Base-by-base conservation (phyloP, 2,113 vertebrate genomes). In the Otocyon megalotis region DNA sequence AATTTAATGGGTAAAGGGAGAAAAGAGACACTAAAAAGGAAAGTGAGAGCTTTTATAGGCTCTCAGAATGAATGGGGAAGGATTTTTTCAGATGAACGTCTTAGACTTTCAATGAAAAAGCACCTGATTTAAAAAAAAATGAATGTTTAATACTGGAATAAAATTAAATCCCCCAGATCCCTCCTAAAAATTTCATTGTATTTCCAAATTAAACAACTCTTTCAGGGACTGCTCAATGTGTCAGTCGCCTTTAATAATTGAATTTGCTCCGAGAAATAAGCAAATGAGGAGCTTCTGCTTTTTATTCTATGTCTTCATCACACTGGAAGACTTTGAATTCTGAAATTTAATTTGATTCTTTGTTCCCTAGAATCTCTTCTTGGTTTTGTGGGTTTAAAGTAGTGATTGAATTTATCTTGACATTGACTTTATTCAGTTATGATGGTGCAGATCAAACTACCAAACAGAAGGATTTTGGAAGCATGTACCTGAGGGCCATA, bases 121-220 rank as follows among this genome's bases (percentile, higher is more conserved):
- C 10, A 77, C 30, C 37, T 90, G 50, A 85, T 86, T 95, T 1
- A 1, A 24, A 74, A 90, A 95, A 88, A 94, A 92, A 84, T 71
- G 7, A 95, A 85, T 76, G 53, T 54, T 93, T 89, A 93, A 90
- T 77, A 92, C 9, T 92, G 48, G 43, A 89, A 88, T 92, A 32
- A 93, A 77, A 86, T 97, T 30, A 85, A 95, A 96, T 96, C 13
- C 12, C 13, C 65, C 26, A 60, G 58, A 88, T 67, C 11, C 1
- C 35, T 92, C 35, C 19, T 82, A 63, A 97, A 94, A 88, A 22
- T 95, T 86, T 94, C 48, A 94, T 85, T 93, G 37, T 37, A 32
- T 76, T 96, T 84, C 67, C 48, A 88, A 96, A 95, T 97, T 90
- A 72, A 97, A 96, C 28, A 86, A 28, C 76, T 89, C 43, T 96